Percentiles rank a stretch among this genome's conserved stretches.
phyloP scores from a whole-genome alignment of 2,113 vertebrate species.

The Zosterops pallidus region DNA sequence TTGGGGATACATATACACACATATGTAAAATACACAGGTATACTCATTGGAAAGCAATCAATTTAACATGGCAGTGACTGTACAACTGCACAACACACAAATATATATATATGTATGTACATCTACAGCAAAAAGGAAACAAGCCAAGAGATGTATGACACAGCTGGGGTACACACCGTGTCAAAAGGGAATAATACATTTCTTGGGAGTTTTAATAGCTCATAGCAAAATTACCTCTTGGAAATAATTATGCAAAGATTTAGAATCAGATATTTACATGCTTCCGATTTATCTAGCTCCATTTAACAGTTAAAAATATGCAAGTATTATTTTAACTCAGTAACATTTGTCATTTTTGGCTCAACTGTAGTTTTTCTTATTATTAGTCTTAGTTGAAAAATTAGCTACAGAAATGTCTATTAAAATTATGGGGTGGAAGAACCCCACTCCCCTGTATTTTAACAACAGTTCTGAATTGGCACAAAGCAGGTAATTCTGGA shows the following conservation, averaged over 20 bases:
- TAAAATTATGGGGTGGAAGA: background rate
- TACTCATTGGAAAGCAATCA: background rate
- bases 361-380: conserved; percentile 40
- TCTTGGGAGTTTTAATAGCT: conserved; percentile 25
- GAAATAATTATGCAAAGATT: conserved; percentile 50
- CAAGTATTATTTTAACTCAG: conserved; percentile 39
- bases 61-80: background rate
- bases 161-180: conserved; percentile 22
- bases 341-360: conserved; percentile 51
- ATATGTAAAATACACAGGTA: background rate
- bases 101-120: conserved; percentile 9
- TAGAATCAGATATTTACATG: conserved; percentile 59
- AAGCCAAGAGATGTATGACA: conserved; percentile 38
- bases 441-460: background rate
- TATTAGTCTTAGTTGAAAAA: conserved; percentile 22
- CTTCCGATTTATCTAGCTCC: conserved; percentile 1
- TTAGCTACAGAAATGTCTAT: conserved; percentile 32
- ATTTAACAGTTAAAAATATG: conserved; percentile 40
- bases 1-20: background rate
- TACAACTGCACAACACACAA: background rate
- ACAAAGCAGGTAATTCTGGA: background rate
- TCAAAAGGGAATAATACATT: conserved; percentile 36
- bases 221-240: conserved; percentile 50
- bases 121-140: conserved; percentile 49
- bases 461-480: conserved; percentile 31